Conservation (phyloP, 2,113 vertebrate genomes). For the Dascyllus trimaculatus region DNA sequence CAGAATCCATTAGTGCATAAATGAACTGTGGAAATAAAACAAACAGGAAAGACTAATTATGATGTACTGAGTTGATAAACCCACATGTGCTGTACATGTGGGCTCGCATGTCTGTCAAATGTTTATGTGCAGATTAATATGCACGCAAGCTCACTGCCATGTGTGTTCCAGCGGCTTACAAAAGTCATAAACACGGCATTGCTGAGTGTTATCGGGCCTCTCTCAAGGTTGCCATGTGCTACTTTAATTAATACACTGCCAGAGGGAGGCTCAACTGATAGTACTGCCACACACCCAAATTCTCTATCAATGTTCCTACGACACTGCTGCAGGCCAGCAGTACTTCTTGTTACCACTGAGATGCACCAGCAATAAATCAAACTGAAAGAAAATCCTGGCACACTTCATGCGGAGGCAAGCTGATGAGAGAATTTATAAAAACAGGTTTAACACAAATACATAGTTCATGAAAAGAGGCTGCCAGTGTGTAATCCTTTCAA, state of each 20-base stretch:
- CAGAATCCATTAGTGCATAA: constrained; percentile 67
- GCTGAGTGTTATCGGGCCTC: constrained; percentile 53
- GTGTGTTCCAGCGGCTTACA: constrained; percentile 41
- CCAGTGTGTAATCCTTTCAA: constrained; percentile 8
- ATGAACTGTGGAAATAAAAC: constrained; percentile 51
- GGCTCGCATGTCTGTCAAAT: constrained; percentile 39
- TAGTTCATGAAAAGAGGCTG: constrained; percentile 11
- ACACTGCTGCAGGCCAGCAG: constrained; percentile 40
- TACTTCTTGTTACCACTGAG: constrained; percentile 38
- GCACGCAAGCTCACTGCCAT: constrained; percentile 14
- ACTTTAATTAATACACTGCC: constrained; percentile 73
- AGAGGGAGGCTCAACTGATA: constrained; percentile 68
- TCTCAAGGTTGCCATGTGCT: constrained; percentile 59
- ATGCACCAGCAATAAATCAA: constrained; percentile 55
- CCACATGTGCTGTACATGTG: too few relatives aligned
- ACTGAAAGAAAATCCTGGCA: constrained; percentile 20
- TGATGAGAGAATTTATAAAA: constrained; percentile 27
- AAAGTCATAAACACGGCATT: constrained; percentile 48
- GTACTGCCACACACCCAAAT: constrained; percentile 40
- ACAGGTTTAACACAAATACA: constrained; percentile 17
- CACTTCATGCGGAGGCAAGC: constrained; percentile 15
- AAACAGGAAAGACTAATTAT: constrained; percentile 62
- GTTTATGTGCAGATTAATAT: constrained; percentile 36
- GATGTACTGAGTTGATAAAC: constrained; percentile 35
- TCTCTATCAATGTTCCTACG: constrained; percentile 52